Evolutionary conservation across 2,888 invertebrate species (phyloP).

Genomic region (Anodontia alba): DNA sequence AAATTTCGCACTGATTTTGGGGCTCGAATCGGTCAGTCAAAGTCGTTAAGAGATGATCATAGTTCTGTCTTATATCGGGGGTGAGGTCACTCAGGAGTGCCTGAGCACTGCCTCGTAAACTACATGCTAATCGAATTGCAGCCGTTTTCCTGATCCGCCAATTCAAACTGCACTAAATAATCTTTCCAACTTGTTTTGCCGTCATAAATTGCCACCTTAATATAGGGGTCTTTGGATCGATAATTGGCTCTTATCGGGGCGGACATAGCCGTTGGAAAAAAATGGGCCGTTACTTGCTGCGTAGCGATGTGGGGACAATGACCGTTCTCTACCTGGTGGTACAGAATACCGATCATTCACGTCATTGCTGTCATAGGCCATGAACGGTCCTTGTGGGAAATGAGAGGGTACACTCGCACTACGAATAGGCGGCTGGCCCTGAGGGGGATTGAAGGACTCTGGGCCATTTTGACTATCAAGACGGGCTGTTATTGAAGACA

Average conservation of each 20-base stretch:
- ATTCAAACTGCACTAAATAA: background rate
- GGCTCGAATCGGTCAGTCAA: conserved; percentile 4
- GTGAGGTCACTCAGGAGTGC: conserved; percentile 2
- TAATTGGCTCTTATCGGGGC: background rate
- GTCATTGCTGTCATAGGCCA: background rate
- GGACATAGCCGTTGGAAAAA: background rate
- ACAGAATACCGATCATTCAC: background rate
- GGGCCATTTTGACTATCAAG: background rate
- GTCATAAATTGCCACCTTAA: background rate
- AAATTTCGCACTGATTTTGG: conserved; percentile 1
- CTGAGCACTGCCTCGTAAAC: background rate
- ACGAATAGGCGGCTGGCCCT: background rate
- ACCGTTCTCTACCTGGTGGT: background rate
- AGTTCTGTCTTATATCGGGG: background rate
- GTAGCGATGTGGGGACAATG: background rate
- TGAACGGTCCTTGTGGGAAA: background rate
- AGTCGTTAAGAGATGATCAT: background rate
- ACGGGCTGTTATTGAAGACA: background rate
- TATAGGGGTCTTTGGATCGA: background rate
- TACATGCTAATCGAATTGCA: conserved; percentile 7
- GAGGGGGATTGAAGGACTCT: background rate
- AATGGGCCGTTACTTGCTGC: background rate
- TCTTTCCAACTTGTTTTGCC: conserved; percentile 7
- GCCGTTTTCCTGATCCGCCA: background rate
- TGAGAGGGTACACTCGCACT: background rate